Conservation (phyloP, 2,113 vertebrate species). For the Myocastor coypus region DNA sequence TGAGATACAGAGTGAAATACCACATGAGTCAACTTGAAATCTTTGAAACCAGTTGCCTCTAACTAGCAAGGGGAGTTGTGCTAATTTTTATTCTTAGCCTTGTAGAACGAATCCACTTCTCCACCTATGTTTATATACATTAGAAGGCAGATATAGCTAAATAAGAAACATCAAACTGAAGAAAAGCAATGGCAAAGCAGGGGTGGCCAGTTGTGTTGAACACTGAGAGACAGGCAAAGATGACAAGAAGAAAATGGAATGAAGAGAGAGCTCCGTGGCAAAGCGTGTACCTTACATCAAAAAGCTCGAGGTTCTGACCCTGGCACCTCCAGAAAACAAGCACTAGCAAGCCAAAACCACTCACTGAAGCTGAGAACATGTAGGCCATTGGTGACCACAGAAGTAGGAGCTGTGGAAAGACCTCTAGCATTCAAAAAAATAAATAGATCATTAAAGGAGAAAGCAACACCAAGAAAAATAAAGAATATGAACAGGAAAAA, state of each 20-base stretch:
- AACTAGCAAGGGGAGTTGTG: background rate
- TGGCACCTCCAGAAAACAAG: background rate
- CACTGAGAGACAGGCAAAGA: background rate
- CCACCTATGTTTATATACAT: background rate
- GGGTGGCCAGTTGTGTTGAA: background rate
- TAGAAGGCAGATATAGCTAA: background rate
- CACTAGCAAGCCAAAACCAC: background rate
- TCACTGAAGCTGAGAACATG: background rate
- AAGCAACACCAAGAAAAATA: constrained; percentile 44
- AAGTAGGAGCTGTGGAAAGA: background rate
- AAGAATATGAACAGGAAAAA: background rate
- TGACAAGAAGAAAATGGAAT: background rate
- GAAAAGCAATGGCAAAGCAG: background rate
- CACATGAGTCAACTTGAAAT: background rate
- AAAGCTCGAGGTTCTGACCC: background rate
- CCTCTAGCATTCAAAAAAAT: background rate
- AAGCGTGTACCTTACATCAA: background rate
- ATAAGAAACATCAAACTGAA: background rate
- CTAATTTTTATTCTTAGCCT: constrained; percentile 7
- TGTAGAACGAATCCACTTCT: background rate
- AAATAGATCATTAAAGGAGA: background rate
- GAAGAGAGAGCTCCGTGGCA: background rate
- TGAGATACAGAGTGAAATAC: background rate
- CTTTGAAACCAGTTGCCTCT: background rate
- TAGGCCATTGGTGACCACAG: background rate